Evolutionary conservation across 2,888 invertebrate genomes (phyloP).

Genomic region (Morpho deidamia): DNA sequence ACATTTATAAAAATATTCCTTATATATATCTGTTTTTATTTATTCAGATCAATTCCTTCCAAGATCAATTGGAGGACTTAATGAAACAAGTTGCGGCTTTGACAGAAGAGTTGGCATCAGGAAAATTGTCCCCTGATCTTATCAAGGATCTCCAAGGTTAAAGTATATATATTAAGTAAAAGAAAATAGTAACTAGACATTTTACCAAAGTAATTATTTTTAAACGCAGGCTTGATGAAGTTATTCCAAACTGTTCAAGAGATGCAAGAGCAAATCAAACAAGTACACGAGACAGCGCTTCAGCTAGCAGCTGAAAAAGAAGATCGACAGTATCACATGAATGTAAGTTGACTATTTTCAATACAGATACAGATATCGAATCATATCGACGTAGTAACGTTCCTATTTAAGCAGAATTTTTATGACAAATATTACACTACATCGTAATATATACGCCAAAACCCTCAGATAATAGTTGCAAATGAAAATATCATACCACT

Average conservation of each 20-base stretch:
- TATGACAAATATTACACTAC: too few relatives aligned
- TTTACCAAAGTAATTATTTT: background rate
- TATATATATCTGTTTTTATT: too few relatives aligned
- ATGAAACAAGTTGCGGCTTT: constrained; percentile 45
- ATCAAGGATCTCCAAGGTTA: constrained; percentile 60
- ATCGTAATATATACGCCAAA: too few relatives aligned
- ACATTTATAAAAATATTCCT: too few relatives aligned
- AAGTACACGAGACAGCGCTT: constrained; percentile 58
- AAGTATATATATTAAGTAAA: background rate
- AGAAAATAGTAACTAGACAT: too few relatives aligned
- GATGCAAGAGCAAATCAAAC: constrained; percentile 56
- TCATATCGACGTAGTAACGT: too few relatives aligned
- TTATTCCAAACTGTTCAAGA: constrained; percentile 61
- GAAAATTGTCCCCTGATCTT: constrained; percentile 48
- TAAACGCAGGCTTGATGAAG: constrained; percentile 48
- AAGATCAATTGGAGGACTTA: constrained; percentile 67
- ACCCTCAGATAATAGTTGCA: too few relatives aligned
- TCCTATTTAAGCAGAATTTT: too few relatives aligned
- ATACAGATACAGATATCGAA: too few relatives aligned
- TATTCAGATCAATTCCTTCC: constrained; percentile 62
- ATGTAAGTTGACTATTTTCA: constrained; percentile 47
- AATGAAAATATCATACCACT: too few relatives aligned
- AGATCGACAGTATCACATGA: constrained; percentile 69
- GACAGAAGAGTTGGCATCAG: constrained; percentile 31
- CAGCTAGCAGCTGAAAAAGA: constrained; percentile 77